phyloP scores from a whole-genome alignment of 2,888 invertebrate species.

The Tenthredo livida region DNA sequence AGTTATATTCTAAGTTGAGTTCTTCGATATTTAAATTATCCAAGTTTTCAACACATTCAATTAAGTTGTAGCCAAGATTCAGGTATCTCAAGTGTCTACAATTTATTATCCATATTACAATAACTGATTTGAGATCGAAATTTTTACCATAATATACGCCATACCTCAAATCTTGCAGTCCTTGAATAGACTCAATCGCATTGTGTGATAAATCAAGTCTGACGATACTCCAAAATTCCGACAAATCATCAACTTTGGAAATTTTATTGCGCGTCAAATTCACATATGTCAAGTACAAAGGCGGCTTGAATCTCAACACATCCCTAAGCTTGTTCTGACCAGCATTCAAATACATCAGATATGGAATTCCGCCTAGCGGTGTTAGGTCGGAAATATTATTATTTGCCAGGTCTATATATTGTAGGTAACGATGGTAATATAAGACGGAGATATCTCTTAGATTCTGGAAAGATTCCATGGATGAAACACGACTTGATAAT shows the following conservation, averaged over 20 bases:
- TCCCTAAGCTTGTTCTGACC: slow-evolving; percentile 80
- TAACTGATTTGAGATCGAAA: neutral
- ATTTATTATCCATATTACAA: slow-evolving; percentile 54
- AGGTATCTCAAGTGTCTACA: slow-evolving; percentile 81
- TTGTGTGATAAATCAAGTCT: slow-evolving; percentile 83
- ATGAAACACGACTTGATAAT: neutral
- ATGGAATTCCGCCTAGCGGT: slow-evolving; percentile 80
- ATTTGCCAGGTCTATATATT: slow-evolving; percentile 82
- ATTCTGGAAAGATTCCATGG: slow-evolving; percentile 67
- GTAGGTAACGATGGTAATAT: slow-evolving; percentile 81
- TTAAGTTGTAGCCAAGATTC: slow-evolving; percentile 82
- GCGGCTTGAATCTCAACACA: slow-evolving; percentile 81
- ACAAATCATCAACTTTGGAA: slow-evolving; percentile 80
- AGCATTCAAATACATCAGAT: slow-evolving; percentile 81
- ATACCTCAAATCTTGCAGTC: slow-evolving; percentile 80
- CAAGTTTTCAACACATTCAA: slow-evolving; percentile 81
- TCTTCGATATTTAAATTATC: slow-evolving; percentile 80
- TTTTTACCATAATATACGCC: neutral
- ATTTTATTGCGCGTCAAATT: slow-evolving; percentile 82
- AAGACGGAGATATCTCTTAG: slow-evolving; percentile 80
- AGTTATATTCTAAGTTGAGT: slow-evolving; percentile 81
- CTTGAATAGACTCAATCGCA: slow-evolving; percentile 80
- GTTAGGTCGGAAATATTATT: slow-evolving; percentile 80
- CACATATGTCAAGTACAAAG: slow-evolving; percentile 83
- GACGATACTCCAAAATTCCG: slow-evolving; percentile 83